Base-by-base conservation (phyloP, 2,888 invertebrate species). In the Coremacera marginata region DNA sequence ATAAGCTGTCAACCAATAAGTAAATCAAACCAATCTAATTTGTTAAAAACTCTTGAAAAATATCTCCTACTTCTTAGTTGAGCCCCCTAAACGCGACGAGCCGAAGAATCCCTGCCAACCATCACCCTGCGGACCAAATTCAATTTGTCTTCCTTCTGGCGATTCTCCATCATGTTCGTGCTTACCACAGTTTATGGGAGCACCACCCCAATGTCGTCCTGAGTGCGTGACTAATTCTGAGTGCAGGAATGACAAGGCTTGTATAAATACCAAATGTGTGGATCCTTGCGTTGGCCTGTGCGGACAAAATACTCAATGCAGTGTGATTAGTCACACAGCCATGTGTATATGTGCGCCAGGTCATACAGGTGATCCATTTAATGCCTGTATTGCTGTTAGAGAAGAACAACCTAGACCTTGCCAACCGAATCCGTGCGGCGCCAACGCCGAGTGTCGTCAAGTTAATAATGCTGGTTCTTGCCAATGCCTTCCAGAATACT, bases 241-340 rank as follows among this genome's bases (percentile, higher is more conserved):
- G 85, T 95, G 95, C 87, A 88, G 91, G 63, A 91, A 91, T 79
- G 91, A 92, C 79, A 91, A 91, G 84, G 93, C 94, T 52, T 95
- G 95, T 84, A 91, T 94, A 62, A 92, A 92, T 83, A 93, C 93
- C 83, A 93, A 93, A 88, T 95, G 95, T 86, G 90, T 91, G 77
- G 93, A 95, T 88, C 94, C 94, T 62, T 95, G 95, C 84, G 91
- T 91, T 51, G 94, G 94, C 19, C 91, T 93, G 83, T 93, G 93
- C 82, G 93, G 92, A 19, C 83, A 88, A 27, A 90, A 90, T 80
- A 92, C 93, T 16, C 67, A 88, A 25, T 93, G 93, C 79, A 89
- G 89, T 78, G 92, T 92, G 3, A 89, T 92, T 16, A 92, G 92
- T 79, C 93, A 93, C 83, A 90, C 90, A 14, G 92, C 93, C 16